Evolutionary conservation across 2,888 invertebrate species (phyloP).

Genomic region (Selenia dentaria): DNA sequence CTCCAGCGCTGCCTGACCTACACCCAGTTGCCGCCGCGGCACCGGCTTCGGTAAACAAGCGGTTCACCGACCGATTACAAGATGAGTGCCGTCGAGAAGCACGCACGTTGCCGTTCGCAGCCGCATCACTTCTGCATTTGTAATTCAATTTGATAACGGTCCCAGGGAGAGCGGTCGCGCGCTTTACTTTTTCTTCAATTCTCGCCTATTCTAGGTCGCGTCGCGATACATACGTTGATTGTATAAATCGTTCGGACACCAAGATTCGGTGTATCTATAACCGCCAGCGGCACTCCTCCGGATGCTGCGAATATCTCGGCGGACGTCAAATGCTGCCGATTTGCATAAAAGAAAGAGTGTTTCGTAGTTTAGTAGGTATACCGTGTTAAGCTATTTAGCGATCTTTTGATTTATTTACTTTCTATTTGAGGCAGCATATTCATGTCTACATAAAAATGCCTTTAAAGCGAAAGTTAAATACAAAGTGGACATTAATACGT

Average conservation of each 20-base stretch:
- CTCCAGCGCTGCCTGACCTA: conserved; percentile 72
- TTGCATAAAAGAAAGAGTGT: conserved; percentile 59
- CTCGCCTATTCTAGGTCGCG: conserved; percentile 63
- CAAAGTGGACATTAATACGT: conserved; percentile 51
- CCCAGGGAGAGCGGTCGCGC: conserved; percentile 64
- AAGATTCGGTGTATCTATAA: conserved; percentile 36
- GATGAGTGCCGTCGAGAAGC: conserved; percentile 54
- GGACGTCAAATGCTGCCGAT: conserved; percentile 18
- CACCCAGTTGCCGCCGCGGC: conserved; percentile 63
- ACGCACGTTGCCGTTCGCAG: conserved; percentile 50
- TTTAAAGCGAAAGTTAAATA: conserved; percentile 67
- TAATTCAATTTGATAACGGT: conserved; percentile 80
- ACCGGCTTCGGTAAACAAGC: conserved; percentile 78
- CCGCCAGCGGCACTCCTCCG: conserved; percentile 7
- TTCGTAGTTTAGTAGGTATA: conserved; percentile 31
- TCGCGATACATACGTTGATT: too few species aligned
- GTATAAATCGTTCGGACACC: too few species aligned
- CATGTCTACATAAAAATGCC: conserved; percentile 60
- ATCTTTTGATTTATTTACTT: conserved; percentile 69
- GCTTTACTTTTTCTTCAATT: conserved; percentile 48
- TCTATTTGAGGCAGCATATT: conserved; percentile 60
- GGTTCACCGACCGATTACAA: conserved; percentile 82
- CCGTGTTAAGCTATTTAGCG: conserved; percentile 43
- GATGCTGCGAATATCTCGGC: conserved; percentile 18
- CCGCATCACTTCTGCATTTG: conserved; percentile 62